phyloP scores from a whole-genome alignment of 2,797 vertebrate genomes.

The Schizopygopsis malacanthus region DNA sequence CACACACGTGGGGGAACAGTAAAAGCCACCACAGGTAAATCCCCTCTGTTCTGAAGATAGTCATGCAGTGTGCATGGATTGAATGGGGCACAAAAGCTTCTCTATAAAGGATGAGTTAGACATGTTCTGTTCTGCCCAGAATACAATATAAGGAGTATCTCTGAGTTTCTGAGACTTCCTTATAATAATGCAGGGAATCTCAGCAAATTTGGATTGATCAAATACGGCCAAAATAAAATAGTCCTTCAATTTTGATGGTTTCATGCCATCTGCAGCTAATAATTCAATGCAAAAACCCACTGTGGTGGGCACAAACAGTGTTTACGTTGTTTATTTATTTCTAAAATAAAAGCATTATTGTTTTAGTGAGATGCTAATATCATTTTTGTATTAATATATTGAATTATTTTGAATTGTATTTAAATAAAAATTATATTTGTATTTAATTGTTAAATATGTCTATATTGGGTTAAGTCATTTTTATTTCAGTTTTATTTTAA shows the following conservation, averaged over 20 bases:
- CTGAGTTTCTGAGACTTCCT: background rate
- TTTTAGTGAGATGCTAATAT: too few relatives aligned
- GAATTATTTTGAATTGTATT: background rate
- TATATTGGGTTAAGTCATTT: background rate
- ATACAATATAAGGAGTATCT: background rate
- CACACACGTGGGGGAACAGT: background rate
- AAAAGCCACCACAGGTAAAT: background rate
- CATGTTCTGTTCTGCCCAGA: background rate
- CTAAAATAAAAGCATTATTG: too few relatives aligned
- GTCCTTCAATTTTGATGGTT: background rate
- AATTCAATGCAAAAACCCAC: background rate
- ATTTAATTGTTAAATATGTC: background rate
- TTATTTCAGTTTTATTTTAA: too few relatives aligned
- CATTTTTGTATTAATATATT: background rate
- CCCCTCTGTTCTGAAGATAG: background rate
- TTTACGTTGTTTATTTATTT: background rate
- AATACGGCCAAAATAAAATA: too few relatives aligned
- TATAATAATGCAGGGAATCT: background rate
- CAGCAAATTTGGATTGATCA: background rate
- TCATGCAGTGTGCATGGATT: background rate
- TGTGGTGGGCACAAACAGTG: background rate
- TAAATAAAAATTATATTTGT: background rate
- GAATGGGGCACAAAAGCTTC: background rate
- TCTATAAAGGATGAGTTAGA: background rate
- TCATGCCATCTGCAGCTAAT: background rate